Base-by-base conservation (phyloP, 2,113 vertebrate species). In the Paradoxurus hermaphroditus region DNA sequence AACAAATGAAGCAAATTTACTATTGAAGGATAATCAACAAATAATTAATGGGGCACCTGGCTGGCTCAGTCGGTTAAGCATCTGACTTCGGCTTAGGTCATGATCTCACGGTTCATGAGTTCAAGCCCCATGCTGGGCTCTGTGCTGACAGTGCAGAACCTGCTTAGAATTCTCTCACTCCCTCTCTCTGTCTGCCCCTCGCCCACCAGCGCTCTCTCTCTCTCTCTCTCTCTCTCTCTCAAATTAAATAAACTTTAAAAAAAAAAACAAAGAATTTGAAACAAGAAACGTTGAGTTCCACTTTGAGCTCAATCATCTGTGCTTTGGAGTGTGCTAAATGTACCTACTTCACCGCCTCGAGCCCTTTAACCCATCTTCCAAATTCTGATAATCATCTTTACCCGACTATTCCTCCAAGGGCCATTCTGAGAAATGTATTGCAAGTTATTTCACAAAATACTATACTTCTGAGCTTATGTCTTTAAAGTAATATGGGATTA, bases 381-480 rank as follows among this genome's bases (percentile, higher is more conserved):
- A 90, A 91, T 84, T 86, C 85, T 86, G 44, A 94, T 79, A 88
- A 83, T 65, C 36, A 51, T 21, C 62, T 56, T 82, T 62, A 36
- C 63, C 49, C 88, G 87, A 95, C 56, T 90, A 93, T 41, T 72
- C 21, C 59, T 59, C 11, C 82, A 49, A 63, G 15, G 14, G 4
- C 87, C 67, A 70, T 53, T 86, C n/a, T 63, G 51, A 86, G 12
- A 11, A 90, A 62, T 68, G 1, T n/a, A 81, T 72, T 91, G 19
- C n/a, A 81, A 70, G 39, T 87, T 98, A 29, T 49, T 93, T 89
- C 67, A 51, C 77, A 51, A 84, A 94, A 83, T 89, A 70, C 75
- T 68, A 23, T 56, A 36, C 84, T 6, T 75, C 18, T 88, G 36
- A 79, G 36, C 46, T 75, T 65, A n/a, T 75, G 2, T 83, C 67